These are phyloP conservation scores for Sitta europaea DNA, from an alignment of 2,113 vertebrate genomes.

Conservation along the genomic window DNA sequence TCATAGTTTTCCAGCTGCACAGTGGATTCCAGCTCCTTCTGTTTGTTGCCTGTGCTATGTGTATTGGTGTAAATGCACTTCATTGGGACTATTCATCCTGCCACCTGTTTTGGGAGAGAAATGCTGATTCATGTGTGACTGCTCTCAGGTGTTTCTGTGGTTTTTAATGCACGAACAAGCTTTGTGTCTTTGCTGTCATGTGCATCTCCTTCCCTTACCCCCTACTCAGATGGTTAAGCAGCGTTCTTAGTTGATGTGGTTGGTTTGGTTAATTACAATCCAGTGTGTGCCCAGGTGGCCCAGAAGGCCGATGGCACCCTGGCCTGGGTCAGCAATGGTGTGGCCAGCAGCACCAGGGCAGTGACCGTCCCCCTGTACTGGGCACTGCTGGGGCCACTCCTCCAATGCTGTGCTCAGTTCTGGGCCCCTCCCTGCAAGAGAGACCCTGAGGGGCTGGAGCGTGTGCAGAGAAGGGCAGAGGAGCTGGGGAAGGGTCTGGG, in stretches of 20 bases:
- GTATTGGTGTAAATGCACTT: background rate
- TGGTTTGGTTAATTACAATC: background rate
- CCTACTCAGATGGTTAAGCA: background rate
- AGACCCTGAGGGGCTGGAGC: too few relatives aligned
- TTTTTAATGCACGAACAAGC: background rate
- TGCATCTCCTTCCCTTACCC: background rate
- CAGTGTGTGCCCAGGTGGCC: accelerated
- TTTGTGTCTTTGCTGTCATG: background rate
- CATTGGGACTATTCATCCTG: background rate
- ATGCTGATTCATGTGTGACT: background rate
- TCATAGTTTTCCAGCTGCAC: background rate
- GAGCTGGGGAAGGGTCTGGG: background rate
- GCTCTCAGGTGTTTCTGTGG: background rate
- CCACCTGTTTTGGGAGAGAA: background rate
- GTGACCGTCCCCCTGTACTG: too few relatives aligned
- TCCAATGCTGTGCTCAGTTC: too few relatives aligned
- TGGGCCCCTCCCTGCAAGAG: too few relatives aligned
- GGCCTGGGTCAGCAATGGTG: too few relatives aligned
- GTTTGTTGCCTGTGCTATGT: accelerated
- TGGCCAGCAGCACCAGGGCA: too few relatives aligned
- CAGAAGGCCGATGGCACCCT: background rate
- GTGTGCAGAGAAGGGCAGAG: too few relatives aligned
- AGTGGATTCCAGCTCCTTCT: background rate
- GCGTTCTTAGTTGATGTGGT: background rate
- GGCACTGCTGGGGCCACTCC: too few relatives aligned